Conservation (phyloP, 2,888 invertebrate species). For the Amphipyra berbera region DNA sequence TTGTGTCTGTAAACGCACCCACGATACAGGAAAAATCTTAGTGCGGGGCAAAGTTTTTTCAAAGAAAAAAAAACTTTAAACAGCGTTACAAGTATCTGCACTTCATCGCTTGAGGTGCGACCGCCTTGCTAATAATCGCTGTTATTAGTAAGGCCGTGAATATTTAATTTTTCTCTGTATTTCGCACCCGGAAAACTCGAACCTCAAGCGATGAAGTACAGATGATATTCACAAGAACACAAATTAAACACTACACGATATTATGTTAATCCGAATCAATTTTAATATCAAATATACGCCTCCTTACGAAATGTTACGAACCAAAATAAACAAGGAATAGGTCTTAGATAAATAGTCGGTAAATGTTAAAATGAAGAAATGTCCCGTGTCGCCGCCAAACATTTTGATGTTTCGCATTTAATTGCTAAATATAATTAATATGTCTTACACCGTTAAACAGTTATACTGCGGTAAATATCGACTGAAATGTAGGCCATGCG, state of each 20-base stretch:
- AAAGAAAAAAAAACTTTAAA: too few species aligned
- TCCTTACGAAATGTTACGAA: slow-evolving; percentile 66
- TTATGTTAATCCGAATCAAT: slow-evolving; percentile 45
- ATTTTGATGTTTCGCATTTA: slow-evolving; percentile 83
- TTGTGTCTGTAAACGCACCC: too few species aligned
- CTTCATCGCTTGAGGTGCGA: too few species aligned
- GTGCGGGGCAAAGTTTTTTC: too few species aligned
- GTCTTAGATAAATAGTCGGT: slow-evolving; percentile 74
- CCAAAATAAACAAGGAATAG: slow-evolving; percentile 79
- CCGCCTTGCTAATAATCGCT: too few species aligned
- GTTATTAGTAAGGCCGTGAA: too few species aligned
- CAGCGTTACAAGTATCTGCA: too few species aligned
- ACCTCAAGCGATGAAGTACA: not conserved
- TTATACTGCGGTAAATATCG: slow-evolving; percentile 73
- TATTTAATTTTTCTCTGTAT: too few species aligned
- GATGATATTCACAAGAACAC: not conserved
- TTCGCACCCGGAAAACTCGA: too few species aligned
- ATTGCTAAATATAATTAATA: slow-evolving; percentile 88
- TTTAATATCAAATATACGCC: slow-evolving; percentile 47
- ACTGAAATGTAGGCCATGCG: slow-evolving; percentile 62
- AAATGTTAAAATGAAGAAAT: slow-evolving; percentile 80
- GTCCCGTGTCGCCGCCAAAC: slow-evolving; percentile 81
- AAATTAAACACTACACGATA: slow-evolving; percentile 32
- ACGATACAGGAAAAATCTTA: too few species aligned
- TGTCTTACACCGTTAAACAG: slow-evolving; percentile 70